Evolutionary conservation across 2,797 vertebrate species (phyloP), one percentile per base, ranked within the genome.

Genomic region (Garrulus glandarius): DNA sequence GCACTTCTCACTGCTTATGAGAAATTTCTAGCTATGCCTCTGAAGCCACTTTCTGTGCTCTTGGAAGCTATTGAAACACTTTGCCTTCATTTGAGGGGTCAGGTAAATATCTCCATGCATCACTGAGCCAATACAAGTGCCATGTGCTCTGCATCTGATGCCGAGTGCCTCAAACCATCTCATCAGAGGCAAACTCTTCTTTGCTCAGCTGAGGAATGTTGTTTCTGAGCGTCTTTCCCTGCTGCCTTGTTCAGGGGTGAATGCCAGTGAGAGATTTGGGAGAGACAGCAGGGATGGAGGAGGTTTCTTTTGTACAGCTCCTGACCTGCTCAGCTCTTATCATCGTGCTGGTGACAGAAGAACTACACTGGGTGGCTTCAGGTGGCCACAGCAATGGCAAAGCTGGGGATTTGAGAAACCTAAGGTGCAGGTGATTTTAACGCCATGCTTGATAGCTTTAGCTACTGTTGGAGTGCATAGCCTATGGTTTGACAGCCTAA

Each of bases 101-200:
- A 59, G 81, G 67, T 65, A 84, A 96, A 50, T 69, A 72, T 26
- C 69, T 95, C 76, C 6, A 1, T 55, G 60, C 61, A 34, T 69
- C 70, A 20, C 23, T 0, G 15, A 56, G 46, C 37, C 1, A 1
- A 6, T 18, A 6, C 0, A 3, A 6, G 52, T 60, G 60, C 67
- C 30, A 10, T 1, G 3, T 34, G 32, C 27, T 84, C 55, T 7
- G 49, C 43, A 5, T 53, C 47, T 0, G 2, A 16, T 22, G 39
- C 37, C 0, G 0, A 43, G 64, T 6, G 12, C 76, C 11, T 13
- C n/a, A 50, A 52, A 80, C 29, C n/a, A 6, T 6, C 59, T 65
- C 59, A 12, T 29, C 39, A 36, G 39, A 7, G 29, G 20, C 27
- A 11, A 59, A 59, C 67, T 41, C 59, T 20, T 16, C 47, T n/a